These are phyloP conservation scores for Scaptodrosophila latifasciaeformis DNA, from an alignment of 2,888 invertebrate species.

Conservation along the genomic window DNA sequence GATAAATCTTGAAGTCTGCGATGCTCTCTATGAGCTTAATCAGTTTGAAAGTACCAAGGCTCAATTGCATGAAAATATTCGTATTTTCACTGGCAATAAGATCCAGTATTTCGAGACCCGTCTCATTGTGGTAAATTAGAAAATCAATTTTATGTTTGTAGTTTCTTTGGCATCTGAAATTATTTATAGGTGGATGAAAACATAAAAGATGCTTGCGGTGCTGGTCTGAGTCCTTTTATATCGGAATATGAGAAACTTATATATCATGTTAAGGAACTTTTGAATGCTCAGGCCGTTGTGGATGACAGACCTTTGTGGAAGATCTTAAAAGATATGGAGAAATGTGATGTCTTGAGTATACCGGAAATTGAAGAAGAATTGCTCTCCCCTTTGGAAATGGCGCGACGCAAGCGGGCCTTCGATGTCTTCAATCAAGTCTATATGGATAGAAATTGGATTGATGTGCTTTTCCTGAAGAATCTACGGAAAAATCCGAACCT, in stretches of 20 bases:
- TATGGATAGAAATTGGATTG: conserved; percentile 63
- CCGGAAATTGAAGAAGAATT: conserved; percentile 59
- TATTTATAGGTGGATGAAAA: conserved; percentile 59
- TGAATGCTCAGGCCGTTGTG: conserved; percentile 31
- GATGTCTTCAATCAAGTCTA: conserved; percentile 69
- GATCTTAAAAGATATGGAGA: conserved; percentile 56
- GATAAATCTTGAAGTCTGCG: conserved; percentile 67
- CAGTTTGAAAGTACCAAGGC: conserved; percentile 65
- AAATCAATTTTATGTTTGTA: background rate
- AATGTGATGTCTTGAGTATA: conserved; percentile 68
- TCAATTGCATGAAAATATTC: conserved; percentile 56
- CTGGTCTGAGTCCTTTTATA: conserved; percentile 59
- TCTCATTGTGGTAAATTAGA: conserved; percentile 53
- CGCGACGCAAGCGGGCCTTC: conserved; percentile 58
- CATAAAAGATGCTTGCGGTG: conserved; percentile 61
- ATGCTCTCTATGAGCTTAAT: conserved; percentile 67
- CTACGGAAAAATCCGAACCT: conserved; percentile 55
- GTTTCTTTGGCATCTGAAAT: background rate
- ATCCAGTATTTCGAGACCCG: conserved; percentile 54
- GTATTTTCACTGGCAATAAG: conserved; percentile 62
- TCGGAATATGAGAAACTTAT: conserved; percentile 58
- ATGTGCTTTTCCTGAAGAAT: conserved; percentile 62
- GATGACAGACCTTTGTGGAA: conserved; percentile 67
- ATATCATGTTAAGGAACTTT: conserved; percentile 40
- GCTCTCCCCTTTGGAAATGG: conserved; percentile 63